Conservation (phyloP, 1,140 invertebrate genomes). For the Penaeus chinensis region DNA sequence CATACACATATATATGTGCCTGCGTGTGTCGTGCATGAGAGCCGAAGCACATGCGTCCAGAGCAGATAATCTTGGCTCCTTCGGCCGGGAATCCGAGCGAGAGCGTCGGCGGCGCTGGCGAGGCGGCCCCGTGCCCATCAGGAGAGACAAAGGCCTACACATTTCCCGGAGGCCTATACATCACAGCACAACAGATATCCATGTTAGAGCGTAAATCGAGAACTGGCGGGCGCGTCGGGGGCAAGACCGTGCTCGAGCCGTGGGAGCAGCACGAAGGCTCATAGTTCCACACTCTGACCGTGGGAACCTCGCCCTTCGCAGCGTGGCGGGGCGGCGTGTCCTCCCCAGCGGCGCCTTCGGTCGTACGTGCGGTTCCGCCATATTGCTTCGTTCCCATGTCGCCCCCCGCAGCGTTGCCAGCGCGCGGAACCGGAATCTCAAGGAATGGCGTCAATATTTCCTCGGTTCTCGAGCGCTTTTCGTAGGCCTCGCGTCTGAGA, state of each 20-base stretch:
- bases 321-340: background rate
- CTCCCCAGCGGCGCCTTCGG: constrained; percentile 36
- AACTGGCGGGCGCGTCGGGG: constrained; percentile 15
- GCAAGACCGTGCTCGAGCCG: constrained; percentile 20
- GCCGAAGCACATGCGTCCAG: no score
- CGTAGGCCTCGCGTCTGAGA: background rate
- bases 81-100: no score
- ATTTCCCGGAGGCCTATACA: constrained; percentile 46
- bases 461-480: background rate
- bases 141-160: constrained; percentile 29
- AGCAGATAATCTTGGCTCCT: no score
- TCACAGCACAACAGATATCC: constrained; percentile 58
- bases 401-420: background rate
- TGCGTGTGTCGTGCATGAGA: no score
- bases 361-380: constrained; percentile 54
- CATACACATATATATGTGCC: no score
- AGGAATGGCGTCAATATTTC: background rate
- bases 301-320: background rate
- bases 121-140: constrained; percentile 10
- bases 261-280: background rate
- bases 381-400: constrained; percentile 54
- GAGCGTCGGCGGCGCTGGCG: no score
- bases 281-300: background rate
- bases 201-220: constrained; percentile 57
- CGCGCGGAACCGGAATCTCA: no score